Evolutionary conservation across 2,113 vertebrate genomes (phyloP).

Genomic region (Danio rerio): DNA sequence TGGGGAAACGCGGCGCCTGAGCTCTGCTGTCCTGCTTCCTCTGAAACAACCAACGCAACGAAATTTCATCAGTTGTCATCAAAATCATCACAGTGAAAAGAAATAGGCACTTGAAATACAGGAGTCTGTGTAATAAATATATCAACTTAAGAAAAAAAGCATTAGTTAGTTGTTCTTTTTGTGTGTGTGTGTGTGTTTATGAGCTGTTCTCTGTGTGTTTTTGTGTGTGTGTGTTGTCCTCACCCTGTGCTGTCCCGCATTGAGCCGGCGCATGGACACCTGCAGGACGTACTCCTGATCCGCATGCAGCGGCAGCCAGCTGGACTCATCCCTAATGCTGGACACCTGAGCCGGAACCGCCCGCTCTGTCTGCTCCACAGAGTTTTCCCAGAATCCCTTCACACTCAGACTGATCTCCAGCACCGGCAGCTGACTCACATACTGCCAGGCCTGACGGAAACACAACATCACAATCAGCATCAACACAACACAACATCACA

Average conservation of each 20-base stretch:
- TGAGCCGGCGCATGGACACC: constrained; percentile 85
- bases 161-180: no score
- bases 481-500: no score
- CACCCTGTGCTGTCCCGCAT: constrained; percentile 85
- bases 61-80: no score
- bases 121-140: no score
- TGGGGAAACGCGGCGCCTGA: constrained; percentile 88
- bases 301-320: constrained; percentile 89
- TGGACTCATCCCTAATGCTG: constrained; percentile 78
- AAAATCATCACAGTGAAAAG: no score
- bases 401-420: constrained; percentile 85
- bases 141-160: no score
- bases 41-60: constrained; percentile 68
- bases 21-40: constrained; percentile 91
- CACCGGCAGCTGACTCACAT: constrained; percentile 88
- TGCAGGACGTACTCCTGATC: constrained; percentile 97
- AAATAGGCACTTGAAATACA: no score
- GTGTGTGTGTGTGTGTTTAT: no score
- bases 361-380: constrained; percentile 77
- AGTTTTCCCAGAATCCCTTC: constrained; percentile 89
- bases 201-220: neutral
- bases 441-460: constrained; percentile 87
- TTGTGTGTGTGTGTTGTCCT: constrained; percentile 41
- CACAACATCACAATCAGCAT: no score
- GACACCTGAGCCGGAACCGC: constrained; percentile 70